A percentile compares a stretch with the other conserved stretches of the same genome.
These are phyloP conservation scores for Gymnoscopelus braueri DNA, from an alignment of 2,797 vertebrate genomes.

Conservation along the genomic window DNA sequence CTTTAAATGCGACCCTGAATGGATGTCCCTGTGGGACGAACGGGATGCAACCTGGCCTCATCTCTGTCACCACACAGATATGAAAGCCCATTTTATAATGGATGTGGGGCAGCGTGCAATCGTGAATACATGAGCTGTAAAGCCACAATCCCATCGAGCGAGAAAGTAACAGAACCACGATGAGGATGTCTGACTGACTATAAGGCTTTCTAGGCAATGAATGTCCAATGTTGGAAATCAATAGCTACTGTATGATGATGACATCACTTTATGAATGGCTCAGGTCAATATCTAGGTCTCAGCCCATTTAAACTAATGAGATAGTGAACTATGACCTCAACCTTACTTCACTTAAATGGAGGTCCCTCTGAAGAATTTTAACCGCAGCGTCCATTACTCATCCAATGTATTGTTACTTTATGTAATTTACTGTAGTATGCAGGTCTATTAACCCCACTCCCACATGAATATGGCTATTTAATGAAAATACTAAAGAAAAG, in stretches of 20 bases:
- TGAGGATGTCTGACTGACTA: too few species aligned
- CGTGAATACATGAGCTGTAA: constrained; percentile 35
- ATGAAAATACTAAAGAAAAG: too few species aligned
- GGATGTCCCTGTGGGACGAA: constrained; percentile 57
- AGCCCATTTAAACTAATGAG: constrained; percentile 46
- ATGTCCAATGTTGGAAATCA: constrained; percentile 54
- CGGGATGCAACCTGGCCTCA: constrained; percentile 26
- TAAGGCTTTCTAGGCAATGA: constrained; percentile 1
- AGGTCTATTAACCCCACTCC: constrained; percentile 25
- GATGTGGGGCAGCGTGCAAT: constrained; percentile 52
- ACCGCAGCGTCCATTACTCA: constrained; percentile 29
- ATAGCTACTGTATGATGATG: constrained; percentile 44
- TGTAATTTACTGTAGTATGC: neutral
- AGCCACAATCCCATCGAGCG: neutral
- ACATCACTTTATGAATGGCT: constrained; percentile 58
- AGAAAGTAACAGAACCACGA: too few species aligned
- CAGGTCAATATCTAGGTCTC: constrained; percentile 53
- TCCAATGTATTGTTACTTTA: constrained; percentile 3
- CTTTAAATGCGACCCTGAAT: neutral
- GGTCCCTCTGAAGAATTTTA: neutral
- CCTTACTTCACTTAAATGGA: constrained; percentile 11
- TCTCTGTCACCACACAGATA: constrained; percentile 50
- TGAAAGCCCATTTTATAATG: constrained; percentile 17
- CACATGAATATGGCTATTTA: too few species aligned
- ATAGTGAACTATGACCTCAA: constrained; percentile 16